Conservation (phyloP, 92 coral and sea anemone species). For the Phenganax stokvisi region DNA sequence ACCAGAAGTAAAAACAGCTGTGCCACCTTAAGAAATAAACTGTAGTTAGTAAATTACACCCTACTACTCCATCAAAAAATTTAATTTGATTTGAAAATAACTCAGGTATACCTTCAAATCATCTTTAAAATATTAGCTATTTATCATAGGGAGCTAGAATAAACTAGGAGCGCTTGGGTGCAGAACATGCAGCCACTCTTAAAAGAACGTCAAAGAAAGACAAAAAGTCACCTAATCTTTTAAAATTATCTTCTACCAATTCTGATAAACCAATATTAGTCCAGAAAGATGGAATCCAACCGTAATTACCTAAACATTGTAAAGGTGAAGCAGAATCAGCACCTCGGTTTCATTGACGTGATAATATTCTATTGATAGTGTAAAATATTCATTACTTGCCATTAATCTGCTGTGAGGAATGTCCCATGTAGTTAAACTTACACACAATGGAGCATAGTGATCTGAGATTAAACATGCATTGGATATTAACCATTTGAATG, state of each 20-base stretch:
- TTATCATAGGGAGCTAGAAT: no score
- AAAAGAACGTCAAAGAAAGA: no score
- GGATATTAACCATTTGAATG: no score
- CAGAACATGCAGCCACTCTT: no score
- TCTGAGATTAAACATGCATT: slow-evolving; percentile 30
- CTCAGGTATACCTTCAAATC: background rate
- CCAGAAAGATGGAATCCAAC: slow-evolving; percentile 89
- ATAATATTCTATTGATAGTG: background rate
- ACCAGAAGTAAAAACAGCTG: slow-evolving; percentile 49
- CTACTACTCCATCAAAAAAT: background rate
- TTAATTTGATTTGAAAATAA: background rate
- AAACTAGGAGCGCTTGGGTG: no score
- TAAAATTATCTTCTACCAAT: slow-evolving; percentile 56
- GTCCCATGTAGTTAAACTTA: slow-evolving; percentile 90
- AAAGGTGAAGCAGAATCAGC: background rate
- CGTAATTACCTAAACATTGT: slow-evolving; percentile 43
- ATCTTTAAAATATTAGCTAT: no score
- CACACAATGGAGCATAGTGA: slow-evolving; percentile 84
- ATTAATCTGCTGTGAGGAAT: slow-evolving; percentile 58
- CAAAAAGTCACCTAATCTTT: slow-evolving; percentile 59
- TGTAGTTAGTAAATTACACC: background rate
- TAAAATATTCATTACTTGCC: slow-evolving; percentile 42
- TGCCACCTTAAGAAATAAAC: slow-evolving; percentile 36
- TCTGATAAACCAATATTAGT: slow-evolving; percentile 71
- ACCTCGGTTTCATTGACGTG: background rate